These are phyloP conservation scores for Philaethria dido DNA, from an alignment of 2,888 invertebrate species.

Conservation along the genomic window DNA sequence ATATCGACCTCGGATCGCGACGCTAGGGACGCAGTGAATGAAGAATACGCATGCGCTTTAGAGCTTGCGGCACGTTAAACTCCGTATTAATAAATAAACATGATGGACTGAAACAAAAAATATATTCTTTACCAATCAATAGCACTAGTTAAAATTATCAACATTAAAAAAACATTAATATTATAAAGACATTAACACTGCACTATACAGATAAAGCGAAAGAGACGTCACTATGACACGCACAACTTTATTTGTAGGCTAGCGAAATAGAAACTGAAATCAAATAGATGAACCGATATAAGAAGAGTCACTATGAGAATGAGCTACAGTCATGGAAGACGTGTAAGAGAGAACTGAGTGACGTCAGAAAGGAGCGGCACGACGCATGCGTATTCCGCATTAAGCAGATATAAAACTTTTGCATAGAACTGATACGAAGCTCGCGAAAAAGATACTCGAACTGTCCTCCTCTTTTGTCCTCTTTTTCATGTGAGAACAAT, in stretches of 20 bases:
- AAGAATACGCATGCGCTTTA: constrained; percentile 60
- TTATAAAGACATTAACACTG: neutral
- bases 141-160: neutral
- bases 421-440: constrained; percentile 27
- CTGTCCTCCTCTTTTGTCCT: constrained; percentile 33
- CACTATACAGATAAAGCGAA: neutral
- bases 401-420: constrained; percentile 20
- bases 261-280: neutral
- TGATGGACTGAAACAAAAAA: constrained; percentile 2
- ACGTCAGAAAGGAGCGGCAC: constrained; percentile 73
- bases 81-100: constrained; percentile 48
- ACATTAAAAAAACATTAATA: neutral
- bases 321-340: constrained; percentile 56
- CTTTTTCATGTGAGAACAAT: constrained; percentile 27
- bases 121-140: constrained; percentile 28
- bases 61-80: constrained; percentile 45
- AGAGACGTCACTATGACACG: neutral
- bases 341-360: constrained; percentile 64
- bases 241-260: neutral
- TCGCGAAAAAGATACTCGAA: constrained; percentile 28
- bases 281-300: neutral
- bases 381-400: constrained; percentile 65
- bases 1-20: constrained; percentile 44
- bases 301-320: constrained; percentile 25
- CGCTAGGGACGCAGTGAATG: constrained; percentile 58